phyloP scores from a whole-genome alignment of 2,113 vertebrate genomes.

The Nycticebus coucang region DNA sequence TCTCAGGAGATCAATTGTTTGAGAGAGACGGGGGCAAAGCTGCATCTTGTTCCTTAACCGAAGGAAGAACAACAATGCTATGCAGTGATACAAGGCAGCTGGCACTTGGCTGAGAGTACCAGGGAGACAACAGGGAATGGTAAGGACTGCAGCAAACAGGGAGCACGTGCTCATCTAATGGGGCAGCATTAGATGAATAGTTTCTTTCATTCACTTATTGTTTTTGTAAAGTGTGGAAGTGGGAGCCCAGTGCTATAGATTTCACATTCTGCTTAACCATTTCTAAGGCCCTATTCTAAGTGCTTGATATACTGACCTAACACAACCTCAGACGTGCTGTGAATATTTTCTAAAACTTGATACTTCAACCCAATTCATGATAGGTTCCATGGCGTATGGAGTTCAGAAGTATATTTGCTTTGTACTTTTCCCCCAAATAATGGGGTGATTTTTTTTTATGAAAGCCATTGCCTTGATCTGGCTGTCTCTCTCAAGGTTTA shows the following conservation, averaged over 20 bases:
- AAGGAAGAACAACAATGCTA: too few species aligned
- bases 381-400: background rate
- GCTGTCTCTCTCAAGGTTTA: too few species aligned
- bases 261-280: background rate
- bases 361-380: background rate
- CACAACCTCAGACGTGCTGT: background rate
- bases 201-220: background rate
- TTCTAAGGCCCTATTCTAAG: background rate
- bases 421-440: background rate
- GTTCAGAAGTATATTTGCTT: background rate
- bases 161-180: background rate
- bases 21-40: too few species aligned
- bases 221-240: background rate
- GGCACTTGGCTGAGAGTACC: too few species aligned
- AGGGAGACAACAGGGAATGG: background rate
- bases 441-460: background rate
- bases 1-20: background rate
- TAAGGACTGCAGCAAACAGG: background rate
- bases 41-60: too few species aligned
- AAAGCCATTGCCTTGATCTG: background rate
- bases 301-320: background rate
- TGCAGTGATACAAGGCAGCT: too few species aligned
- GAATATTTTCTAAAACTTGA: background rate
- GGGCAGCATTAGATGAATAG: background rate
- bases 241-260: background rate